A percentile compares a stretch with the other conserved stretches of the same genome.
These are phyloP conservation scores for Hyperoodon ampullatus DNA, from an alignment of 2,113 vertebrate genomes.

Conservation along the genomic window DNA sequence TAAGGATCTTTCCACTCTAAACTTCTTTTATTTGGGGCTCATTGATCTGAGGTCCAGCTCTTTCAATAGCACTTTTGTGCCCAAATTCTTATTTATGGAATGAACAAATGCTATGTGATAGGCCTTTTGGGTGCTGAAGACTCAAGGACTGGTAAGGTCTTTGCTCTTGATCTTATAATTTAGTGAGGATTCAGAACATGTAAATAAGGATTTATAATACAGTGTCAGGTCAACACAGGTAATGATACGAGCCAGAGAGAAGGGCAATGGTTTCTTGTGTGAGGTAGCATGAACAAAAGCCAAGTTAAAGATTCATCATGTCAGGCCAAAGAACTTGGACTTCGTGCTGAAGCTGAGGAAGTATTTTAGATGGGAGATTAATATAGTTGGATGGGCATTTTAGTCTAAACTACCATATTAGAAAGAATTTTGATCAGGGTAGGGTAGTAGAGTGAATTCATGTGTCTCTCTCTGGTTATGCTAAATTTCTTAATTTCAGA, in stretches of 20 bases:
- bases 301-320: neutral
- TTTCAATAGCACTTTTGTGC: neutral
- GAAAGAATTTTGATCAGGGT: neutral
- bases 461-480: neutral
- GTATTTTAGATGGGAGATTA: slow-evolving; percentile 4
- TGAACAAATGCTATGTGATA: neutral
- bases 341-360: neutral
- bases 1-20: neutral
- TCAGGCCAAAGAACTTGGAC: neutral
- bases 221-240: neutral
- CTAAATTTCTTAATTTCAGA: slow-evolving; percentile 34
- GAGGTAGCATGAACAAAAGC: neutral
- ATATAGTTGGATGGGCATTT: slow-evolving; percentile 7
- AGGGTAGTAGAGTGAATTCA: neutral
- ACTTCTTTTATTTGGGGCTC: neutral
- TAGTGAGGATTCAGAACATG: slow-evolving; percentile 18
- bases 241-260: neutral
- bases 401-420: neutral
- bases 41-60: neutral
- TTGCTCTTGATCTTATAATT: slow-evolving; percentile 41
- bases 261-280: neutral
- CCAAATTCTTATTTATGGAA: slow-evolving; percentile 46
- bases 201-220: neutral
- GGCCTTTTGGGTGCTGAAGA: neutral
- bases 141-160: neutral